These are phyloP conservation scores for Papilio demoleus DNA, from an alignment of 2,888 invertebrate genomes.

Conservation along the genomic window DNA sequence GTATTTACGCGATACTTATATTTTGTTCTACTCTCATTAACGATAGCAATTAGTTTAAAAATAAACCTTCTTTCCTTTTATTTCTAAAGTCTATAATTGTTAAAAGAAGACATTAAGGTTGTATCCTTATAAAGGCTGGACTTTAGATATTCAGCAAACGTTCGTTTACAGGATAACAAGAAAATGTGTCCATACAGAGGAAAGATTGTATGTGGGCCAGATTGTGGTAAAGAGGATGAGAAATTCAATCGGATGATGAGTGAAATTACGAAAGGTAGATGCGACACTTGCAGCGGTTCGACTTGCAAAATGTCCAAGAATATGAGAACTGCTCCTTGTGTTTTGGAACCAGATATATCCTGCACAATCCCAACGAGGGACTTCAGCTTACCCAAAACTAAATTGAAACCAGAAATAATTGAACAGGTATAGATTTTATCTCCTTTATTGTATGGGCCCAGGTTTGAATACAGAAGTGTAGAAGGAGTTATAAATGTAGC, in stretches of 20 bases:
- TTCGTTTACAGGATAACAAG: conserved; percentile 49
- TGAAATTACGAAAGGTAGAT: conserved; percentile 52
- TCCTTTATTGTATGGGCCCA: background rate
- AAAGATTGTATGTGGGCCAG: conserved; percentile 54
- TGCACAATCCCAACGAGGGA: conserved; percentile 41
- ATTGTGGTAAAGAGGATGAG: conserved; percentile 54
- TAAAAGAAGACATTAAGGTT: too few relatives aligned
- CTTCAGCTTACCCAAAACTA: background rate
- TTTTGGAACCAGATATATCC: conserved; percentile 60
- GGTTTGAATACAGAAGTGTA: too few relatives aligned
- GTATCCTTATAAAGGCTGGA: too few relatives aligned
- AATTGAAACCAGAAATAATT: background rate
- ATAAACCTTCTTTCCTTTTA: too few relatives aligned
- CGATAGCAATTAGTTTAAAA: too few relatives aligned
- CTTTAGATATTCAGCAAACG: too few relatives aligned
- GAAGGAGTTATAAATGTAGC: too few relatives aligned
- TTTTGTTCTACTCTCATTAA: too few relatives aligned
- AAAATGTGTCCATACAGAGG: conserved; percentile 57
- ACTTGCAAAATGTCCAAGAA: conserved; percentile 59
- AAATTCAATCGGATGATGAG: conserved; percentile 47
- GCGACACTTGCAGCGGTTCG: conserved; percentile 57
- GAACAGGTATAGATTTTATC: conserved; percentile 2
- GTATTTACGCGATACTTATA: too few relatives aligned
- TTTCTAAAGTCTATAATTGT: too few relatives aligned
- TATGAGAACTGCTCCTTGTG: conserved; percentile 71